phyloP scores from a whole-genome alignment of 2,797 vertebrate genomes.

The Pseudochirops cupreus region DNA sequence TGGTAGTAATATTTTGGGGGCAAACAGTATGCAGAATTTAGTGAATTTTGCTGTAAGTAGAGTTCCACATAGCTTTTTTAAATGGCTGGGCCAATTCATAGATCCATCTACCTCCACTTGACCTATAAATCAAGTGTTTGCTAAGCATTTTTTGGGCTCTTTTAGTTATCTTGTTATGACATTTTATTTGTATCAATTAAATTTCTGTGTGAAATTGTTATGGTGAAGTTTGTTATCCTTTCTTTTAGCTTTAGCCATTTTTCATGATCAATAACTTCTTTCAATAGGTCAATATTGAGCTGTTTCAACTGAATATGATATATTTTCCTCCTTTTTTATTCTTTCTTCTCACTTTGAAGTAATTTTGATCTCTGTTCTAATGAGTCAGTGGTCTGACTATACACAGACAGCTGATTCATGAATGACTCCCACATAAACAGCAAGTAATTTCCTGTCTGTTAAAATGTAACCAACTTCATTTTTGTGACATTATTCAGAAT shows the following conservation, averaged over 20 bases:
- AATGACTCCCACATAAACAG: neutral
- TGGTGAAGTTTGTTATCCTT: neutral
- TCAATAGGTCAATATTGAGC: neutral
- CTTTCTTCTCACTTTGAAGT: neutral
- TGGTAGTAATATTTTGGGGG: neutral
- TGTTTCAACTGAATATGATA: neutral
- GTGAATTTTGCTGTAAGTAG: neutral
- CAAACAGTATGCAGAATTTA: neutral
- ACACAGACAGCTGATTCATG: conserved; percentile 3
- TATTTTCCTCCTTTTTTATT: neutral
- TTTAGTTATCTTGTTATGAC: neutral
- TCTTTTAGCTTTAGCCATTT: neutral
- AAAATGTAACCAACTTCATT: conserved; percentile 5
- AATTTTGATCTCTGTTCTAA: neutral
- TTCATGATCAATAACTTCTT: neutral
- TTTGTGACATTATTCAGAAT: conserved; percentile 1
- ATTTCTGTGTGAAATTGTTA: neutral
- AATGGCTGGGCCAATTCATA: neutral
- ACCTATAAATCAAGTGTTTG: neutral
- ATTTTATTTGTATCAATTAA: neutral
- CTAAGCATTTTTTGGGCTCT: neutral
- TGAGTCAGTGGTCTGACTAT: conserved; percentile 7
- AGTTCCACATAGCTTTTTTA: neutral
- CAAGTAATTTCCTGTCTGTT: conserved; percentile 5
- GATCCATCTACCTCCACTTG: neutral